These are phyloP conservation scores for Anas bahamensis DNA, from an alignment of 2,797 vertebrate genomes.

Conservation along the genomic window DNA sequence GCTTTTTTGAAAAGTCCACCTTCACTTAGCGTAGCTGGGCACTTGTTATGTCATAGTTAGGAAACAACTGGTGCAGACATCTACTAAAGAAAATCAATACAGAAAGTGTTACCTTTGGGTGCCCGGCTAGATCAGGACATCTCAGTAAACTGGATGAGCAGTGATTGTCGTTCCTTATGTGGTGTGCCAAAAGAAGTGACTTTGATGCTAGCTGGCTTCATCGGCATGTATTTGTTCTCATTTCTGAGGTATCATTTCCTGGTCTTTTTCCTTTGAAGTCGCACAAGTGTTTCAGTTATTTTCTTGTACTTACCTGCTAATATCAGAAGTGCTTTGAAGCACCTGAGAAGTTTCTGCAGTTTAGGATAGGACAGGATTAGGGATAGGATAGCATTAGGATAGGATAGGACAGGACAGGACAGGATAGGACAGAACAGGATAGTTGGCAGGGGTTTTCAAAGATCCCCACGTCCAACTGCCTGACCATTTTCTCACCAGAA, in stretches of 20 bases:
- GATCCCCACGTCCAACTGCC: too few species aligned
- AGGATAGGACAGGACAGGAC: too few species aligned
- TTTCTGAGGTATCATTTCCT: neutral
- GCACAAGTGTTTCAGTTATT: neutral
- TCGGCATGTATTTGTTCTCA: neutral
- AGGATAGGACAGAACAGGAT: too few species aligned
- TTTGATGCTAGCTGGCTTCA: neutral
- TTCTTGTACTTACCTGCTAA: neutral
- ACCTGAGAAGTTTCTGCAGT: neutral
- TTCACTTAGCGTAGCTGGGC: neutral
- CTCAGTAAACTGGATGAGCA: neutral
- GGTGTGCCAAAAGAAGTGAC: neutral
- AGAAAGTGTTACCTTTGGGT: neutral
- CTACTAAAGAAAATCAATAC: neutral
- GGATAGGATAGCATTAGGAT: too few species aligned
- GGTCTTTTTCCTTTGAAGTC: neutral
- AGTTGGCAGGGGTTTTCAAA: too few species aligned
- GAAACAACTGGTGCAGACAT: neutral
- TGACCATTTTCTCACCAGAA: too few species aligned
- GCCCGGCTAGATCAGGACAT: neutral
- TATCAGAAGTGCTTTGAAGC: neutral
- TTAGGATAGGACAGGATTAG: neutral
- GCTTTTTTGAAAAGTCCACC: neutral
- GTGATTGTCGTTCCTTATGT: neutral
- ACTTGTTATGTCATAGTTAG: neutral